phyloP scores from a whole-genome alignment of 2,888 invertebrate species.

The Drosophila pseudotalamancana region DNA sequence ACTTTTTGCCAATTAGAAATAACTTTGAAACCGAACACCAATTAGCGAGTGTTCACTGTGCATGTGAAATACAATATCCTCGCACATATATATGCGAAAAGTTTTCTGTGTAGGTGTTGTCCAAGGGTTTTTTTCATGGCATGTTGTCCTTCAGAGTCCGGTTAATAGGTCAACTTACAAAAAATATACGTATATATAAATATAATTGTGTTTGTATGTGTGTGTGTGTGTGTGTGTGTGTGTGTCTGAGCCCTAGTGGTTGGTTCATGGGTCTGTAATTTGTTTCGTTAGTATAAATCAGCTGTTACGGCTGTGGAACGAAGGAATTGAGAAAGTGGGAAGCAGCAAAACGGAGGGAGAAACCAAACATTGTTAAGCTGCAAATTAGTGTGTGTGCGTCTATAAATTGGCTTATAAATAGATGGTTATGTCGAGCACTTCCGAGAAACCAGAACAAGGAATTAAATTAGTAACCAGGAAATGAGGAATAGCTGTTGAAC shows the following conservation, averaged over 20 bases:
- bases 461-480: too few species aligned
- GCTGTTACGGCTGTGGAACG: slow-evolving; percentile 21
- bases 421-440: too few species aligned
- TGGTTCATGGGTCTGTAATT: neutral
- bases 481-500: too few species aligned
- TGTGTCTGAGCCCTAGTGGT: slow-evolving; percentile 6
- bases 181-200: neutral
- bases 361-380: neutral
- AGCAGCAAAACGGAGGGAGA: neutral
- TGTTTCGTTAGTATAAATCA: slow-evolving; percentile 5
- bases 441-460: too few species aligned
- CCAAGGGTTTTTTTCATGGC: neutral
- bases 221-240: neutral
- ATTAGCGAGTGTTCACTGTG: neutral
- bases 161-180: slow-evolving; percentile 29
- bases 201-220: neutral
- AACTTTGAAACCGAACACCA: neutral
- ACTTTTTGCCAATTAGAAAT: neutral
- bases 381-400: too few species aligned
- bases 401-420: too few species aligned
- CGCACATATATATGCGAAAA: neutral
- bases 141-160: slow-evolving; percentile 23
- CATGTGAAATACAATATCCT: neutral
- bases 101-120: neutral
- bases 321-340: neutral